Conservation (phyloP, 1,140 invertebrate genomes). For the Drosophila cardini region DNA sequence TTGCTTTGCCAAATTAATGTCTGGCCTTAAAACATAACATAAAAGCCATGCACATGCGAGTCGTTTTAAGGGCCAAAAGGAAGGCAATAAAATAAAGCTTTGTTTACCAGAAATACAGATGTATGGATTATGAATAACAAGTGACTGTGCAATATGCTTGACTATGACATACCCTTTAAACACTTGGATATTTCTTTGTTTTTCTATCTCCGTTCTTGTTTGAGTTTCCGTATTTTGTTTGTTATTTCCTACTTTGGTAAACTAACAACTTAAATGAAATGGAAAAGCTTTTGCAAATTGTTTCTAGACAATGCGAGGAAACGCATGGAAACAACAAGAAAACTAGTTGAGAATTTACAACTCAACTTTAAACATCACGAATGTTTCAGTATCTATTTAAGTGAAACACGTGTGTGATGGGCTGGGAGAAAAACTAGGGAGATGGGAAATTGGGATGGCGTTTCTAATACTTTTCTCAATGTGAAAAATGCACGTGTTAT, state of each 20-base stretch:
- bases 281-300: conserved; percentile 42
- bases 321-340: conserved; percentile 30
- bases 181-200: neutral
- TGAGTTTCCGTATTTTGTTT: too few species aligned
- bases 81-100: conserved; percentile 52
- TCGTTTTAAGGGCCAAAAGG: conserved; percentile 39
- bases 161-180: neutral
- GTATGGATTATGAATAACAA: neutral
- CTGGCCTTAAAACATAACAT: conserved; percentile 43
- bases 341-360: conserved; percentile 24
- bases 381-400: conserved; percentile 6
- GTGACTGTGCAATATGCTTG: neutral
- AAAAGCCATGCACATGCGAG: conserved; percentile 21
- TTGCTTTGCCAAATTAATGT: conserved; percentile 68
- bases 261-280: neutral
- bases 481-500: conserved; percentile 48
- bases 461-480: conserved; percentile 24
- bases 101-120: conserved; percentile 3
- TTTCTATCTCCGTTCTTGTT: neutral
- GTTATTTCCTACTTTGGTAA: neutral
- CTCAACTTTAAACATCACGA: conserved; percentile 27
- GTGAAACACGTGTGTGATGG: neutral
- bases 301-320: conserved; percentile 55
- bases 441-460: neutral
- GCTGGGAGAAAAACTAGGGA: too few species aligned